These are phyloP conservation scores for Drosophila sordidapex DNA, from an alignment of 2,888 invertebrate genomes.

Conservation along the genomic window DNA sequence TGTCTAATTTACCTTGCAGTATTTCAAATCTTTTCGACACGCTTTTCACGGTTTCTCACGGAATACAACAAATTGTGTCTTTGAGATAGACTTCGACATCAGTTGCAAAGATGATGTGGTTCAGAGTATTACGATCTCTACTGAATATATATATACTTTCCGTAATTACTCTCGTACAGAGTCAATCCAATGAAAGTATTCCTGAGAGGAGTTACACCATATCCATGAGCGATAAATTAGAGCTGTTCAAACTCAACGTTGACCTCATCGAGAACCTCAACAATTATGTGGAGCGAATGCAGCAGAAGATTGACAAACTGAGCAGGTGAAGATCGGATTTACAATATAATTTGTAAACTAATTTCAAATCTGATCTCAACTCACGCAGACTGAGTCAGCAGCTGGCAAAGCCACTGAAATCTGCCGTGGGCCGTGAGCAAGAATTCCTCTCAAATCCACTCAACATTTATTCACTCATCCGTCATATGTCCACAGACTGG, in stretches of 20 bases:
- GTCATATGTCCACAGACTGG: slow-evolving; percentile 55
- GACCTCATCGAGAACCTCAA: slow-evolving; percentile 28
- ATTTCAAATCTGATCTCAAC: neutral
- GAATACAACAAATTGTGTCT: neutral
- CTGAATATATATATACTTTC: slow-evolving; percentile 1
- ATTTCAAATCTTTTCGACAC: neutral
- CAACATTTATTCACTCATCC: slow-evolving; percentile 46
- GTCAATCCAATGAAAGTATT: neutral
- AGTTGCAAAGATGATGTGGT: neutral
- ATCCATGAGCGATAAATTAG: slow-evolving; percentile 4
- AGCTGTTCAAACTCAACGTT: slow-evolving; percentile 27
- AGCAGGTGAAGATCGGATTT: slow-evolving; percentile 6
- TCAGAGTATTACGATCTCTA: neutral
- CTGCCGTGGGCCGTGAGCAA: slow-evolving; percentile 27
- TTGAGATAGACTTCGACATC: no score
- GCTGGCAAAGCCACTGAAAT: slow-evolving; percentile 19
- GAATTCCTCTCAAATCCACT: slow-evolving; percentile 57
- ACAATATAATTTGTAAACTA: no score
- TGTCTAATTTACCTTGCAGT: neutral
- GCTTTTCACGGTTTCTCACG: neutral
- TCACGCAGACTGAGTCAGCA: slow-evolving; percentile 31
- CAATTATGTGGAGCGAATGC: slow-evolving; percentile 31
- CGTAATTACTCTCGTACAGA: neutral
- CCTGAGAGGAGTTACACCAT: neutral
- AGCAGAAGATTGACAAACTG: slow-evolving; percentile 19